phyloP scores from a whole-genome alignment of 2,797 vertebrate species.

The Sebastes diploproa region DNA sequence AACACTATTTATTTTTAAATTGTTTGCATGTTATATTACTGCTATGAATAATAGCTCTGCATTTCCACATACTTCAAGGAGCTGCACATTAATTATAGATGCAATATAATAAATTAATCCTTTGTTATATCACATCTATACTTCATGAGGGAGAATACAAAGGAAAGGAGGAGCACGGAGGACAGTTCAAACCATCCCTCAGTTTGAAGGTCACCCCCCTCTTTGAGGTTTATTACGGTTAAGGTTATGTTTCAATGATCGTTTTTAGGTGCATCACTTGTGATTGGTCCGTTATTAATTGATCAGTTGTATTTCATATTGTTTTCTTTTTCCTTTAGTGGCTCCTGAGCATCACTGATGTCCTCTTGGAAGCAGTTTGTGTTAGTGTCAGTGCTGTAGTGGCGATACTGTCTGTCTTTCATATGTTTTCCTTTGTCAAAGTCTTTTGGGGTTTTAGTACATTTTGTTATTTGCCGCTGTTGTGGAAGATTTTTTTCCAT shows the following conservation, averaged over 20 bases:
- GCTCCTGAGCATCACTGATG: background rate
- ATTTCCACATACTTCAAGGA: background rate
- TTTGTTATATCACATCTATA: background rate
- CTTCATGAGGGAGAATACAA: background rate
- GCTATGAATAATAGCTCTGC: background rate
- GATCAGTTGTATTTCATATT: background rate
- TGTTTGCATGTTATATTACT: background rate
- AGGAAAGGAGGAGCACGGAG: background rate
- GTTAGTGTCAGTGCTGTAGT: background rate
- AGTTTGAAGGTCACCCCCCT: background rate
- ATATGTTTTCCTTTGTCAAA: too few species aligned
- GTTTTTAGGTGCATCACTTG: background rate
- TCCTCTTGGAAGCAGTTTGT: background rate
- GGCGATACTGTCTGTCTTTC: background rate
- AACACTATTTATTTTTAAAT: background rate
- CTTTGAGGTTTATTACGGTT: background rate
- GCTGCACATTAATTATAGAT: background rate
- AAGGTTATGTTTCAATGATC: background rate
- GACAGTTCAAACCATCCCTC: background rate
- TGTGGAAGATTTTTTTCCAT: too few species aligned
- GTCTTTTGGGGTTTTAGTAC: background rate
- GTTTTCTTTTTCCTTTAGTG: background rate
- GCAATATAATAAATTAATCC: background rate
- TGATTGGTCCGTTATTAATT: background rate
- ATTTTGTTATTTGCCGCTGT: background rate